phyloP scores from a whole-genome alignment of 2,113 vertebrate genomes.

The Anser cygnoides region DNA sequence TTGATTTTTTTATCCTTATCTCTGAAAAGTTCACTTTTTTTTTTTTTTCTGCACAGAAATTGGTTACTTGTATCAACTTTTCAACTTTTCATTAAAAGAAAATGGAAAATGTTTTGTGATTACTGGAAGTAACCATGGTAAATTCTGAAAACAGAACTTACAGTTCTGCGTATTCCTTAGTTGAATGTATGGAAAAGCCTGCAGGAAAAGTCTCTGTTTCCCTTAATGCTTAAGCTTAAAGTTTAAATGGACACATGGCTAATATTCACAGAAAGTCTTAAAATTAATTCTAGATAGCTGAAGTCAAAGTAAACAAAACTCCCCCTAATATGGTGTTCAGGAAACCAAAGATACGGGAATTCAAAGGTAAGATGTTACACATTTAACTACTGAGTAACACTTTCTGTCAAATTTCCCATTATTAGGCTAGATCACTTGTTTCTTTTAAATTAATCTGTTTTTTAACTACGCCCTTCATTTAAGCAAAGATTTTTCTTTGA shows the following conservation, averaged over 20 bases:
- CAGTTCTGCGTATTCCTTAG: background rate
- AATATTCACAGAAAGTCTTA: background rate
- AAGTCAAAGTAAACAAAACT: background rate
- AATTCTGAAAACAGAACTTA: background rate
- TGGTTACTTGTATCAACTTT: background rate
- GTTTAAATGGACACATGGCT: background rate
- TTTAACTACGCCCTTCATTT: background rate
- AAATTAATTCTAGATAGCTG: background rate
- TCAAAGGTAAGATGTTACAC: background rate
- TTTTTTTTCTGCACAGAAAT: background rate
- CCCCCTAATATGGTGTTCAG: background rate
- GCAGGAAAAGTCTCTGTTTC: background rate
- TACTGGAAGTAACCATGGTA: background rate
- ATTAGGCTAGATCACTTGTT: background rate
- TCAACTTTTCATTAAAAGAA: background rate
- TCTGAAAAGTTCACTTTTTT: background rate
- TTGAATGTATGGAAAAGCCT: fast-evolving
- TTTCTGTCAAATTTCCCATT: background rate
- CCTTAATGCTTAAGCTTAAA: background rate
- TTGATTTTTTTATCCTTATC: background rate
- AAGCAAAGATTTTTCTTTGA: background rate
- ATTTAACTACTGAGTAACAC: background rate
- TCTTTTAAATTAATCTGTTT: background rate
- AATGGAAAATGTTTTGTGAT: background rate
- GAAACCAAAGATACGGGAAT: background rate